Conservation (phyloP, 1,140 invertebrate genomes). For the Cecropterus lyciades region DNA sequence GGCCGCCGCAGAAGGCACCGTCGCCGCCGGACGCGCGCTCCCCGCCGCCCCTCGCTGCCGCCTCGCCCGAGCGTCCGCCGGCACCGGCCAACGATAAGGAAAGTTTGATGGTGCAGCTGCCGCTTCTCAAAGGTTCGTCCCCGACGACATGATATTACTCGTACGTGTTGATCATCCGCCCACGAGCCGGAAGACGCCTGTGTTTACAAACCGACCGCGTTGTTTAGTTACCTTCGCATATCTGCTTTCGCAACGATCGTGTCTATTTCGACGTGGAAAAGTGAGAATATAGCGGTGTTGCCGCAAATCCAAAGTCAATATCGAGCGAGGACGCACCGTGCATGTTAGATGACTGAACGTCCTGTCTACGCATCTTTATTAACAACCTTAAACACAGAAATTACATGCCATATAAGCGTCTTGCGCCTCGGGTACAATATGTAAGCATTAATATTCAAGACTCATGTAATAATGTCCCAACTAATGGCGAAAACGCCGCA, state of each 20-base stretch:
- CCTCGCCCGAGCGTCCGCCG: constrained; percentile 63
- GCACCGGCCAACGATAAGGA: constrained; percentile 67
- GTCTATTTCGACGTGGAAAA: constrained; percentile 38
- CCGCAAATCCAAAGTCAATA: constrained; percentile 12
- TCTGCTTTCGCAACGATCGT: constrained; percentile 10
- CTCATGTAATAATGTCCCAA: constrained; percentile 16
- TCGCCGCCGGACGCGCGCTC: constrained; percentile 71
- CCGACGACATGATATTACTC: constrained; percentile 22
- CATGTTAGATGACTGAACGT: constrained; percentile 15
- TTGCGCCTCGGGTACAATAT: background rate
- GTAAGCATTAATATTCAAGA: constrained; percentile 1
- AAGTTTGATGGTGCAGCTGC: constrained; percentile 77
- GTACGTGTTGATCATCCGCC: constrained; percentile 9
- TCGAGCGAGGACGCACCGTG: constrained; percentile 17
- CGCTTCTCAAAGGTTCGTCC: constrained; percentile 78
- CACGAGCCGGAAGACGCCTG: constrained; percentile 5
- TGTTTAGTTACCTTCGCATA: constrained; percentile 38
- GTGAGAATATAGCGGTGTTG: constrained; percentile 4
- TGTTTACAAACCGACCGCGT: constrained; percentile 51
- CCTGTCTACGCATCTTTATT: constrained; percentile 5
- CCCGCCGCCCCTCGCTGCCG: constrained; percentile 60
- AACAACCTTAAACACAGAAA: constrained; percentile 8
- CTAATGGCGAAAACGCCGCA: constrained; percentile 72
- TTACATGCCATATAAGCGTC: background rate
- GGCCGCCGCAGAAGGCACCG: constrained; percentile 67